These are phyloP conservation scores for Coecobrya sp. DNA, from an alignment of 2,888 invertebrate genomes.

Conservation along the genomic window DNA sequence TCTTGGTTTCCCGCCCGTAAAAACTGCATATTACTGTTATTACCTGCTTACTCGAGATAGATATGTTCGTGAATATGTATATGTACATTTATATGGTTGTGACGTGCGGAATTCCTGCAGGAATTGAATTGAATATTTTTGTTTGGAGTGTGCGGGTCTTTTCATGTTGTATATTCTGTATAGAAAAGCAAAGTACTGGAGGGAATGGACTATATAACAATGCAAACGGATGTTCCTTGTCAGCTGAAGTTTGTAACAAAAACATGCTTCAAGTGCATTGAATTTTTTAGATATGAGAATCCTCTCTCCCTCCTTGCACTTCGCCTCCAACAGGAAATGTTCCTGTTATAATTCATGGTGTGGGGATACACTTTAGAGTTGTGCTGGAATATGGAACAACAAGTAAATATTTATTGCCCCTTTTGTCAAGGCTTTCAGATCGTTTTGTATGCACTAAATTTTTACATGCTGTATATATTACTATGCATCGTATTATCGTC, in stretches of 20 bases:
- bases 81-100: neutral
- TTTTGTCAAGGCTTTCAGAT: neutral
- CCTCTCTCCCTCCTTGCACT: neutral
- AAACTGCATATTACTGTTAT: neutral
- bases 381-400: neutral
- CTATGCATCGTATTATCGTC: neutral
- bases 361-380: neutral
- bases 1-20: no score
- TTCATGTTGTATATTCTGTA: neutral
- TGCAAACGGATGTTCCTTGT: neutral
- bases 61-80: neutral
- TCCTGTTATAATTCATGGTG: neutral
- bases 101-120: slow-evolving; percentile 48
- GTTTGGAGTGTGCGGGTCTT: neutral
- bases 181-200: neutral
- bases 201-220: neutral
- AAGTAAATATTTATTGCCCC: neutral
- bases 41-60: neutral
- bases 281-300: neutral
- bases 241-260: neutral
- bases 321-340: neutral
- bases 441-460: neutral
- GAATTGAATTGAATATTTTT: slow-evolving; percentile 39
- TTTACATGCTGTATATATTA: neutral
- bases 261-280: neutral